Base-by-base conservation (phyloP, 2,888 invertebrate species). In the Caprella mutica region DNA sequence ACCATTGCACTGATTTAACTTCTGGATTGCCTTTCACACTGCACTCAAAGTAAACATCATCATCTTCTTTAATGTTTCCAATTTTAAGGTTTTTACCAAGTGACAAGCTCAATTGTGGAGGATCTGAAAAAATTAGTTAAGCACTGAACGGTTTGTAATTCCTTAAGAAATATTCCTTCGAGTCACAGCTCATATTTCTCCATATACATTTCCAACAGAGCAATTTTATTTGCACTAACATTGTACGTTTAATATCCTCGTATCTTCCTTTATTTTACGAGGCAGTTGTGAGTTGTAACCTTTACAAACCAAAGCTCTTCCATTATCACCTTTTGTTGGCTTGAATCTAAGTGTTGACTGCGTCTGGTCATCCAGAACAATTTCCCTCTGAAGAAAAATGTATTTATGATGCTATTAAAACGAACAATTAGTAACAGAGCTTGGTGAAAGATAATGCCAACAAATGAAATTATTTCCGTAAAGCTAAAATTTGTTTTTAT, bases 51-150 rank as follows among this genome's bases (percentile, higher is more conserved):
- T 55, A 55, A 19, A 55, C 52, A 23, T 56, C 56, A n/a, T 55
- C 55, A 2, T 39, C 38, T 17, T 59, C 59, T 24, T 59, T 59
- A 19, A 59, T 59, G 52, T 55, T 51, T 26, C 26, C 29, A 19
- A 59, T 59, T 44, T 59, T 52, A 19, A 59, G 52, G 43, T 38
- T 59, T n/a, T 43, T 38, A 23, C 59, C 59, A 9, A 50, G 33
- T 3, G 39, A 35, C 12, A 59, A 52, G 1, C 33, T n/a, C 23
- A 59, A 33, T 24, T 38, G 9, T 2, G 57, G 57, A 6, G 52
- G 23, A 38, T 38, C 57, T 53, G 53, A 23, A 4, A 1, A 14
- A 19, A 24, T n/a, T n/a, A n/a, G n/a, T n/a, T n/a, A n/a, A n/a
- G n/a, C n/a, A n/a, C n/a, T n/a, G n/a, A n/a, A n/a, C n/a, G n/a